Evolutionary conservation across 1,140 invertebrate genomes (phyloP), one percentile per base, ranked within the genome.

Genomic region (Procambarus clarkii): DNA sequence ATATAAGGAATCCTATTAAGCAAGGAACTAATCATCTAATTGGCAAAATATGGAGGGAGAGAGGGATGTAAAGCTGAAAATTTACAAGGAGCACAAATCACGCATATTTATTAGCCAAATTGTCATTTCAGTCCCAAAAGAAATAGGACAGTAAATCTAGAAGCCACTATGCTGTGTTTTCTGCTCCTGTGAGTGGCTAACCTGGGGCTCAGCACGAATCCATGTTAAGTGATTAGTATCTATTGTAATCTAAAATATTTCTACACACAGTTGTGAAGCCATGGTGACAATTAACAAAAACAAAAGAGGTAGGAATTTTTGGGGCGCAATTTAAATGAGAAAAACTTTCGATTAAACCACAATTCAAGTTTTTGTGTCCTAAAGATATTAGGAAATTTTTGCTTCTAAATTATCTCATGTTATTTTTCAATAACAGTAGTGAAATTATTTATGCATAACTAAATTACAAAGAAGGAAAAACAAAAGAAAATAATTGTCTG

Each of bases 221-320:
- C 74, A 77, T 78, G 74, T 44, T 78, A 48, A 81, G 9, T 81
- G 74, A 9, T 54, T 54, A 54, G 69, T 24, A 76, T n/a, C 48
- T 21, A 60, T 24, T 78, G 85, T 86, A 54, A 44, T 86, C 84
- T 58, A 86, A 77, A 84, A 69, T 79, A 77, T 78, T 48, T 86
- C 71, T 86, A 86, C 54, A 78, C 78, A 86, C 74, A 78, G 74
- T 44, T 86, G 85, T 50, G 74, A 86, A 86, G 85, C 74, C 85
- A 86, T 48, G 74, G 85, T 60, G 54, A 86, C 64, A 86, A 24
- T 58, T 46, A 54, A 81, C 13, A 24, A 80, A 50, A 54, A 80
- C 1, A 34, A 74, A 74, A 34, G 24, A 2, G 7, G 7, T 21
- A 74, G 69, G 34, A 74, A 74, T 74, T 34, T 69, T 15, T 69